A percentile compares a stretch with the other conserved stretches of the same genome.
Conservation (phyloP, 2,113 vertebrate genomes). For the Mesocricetus auratus region DNA sequence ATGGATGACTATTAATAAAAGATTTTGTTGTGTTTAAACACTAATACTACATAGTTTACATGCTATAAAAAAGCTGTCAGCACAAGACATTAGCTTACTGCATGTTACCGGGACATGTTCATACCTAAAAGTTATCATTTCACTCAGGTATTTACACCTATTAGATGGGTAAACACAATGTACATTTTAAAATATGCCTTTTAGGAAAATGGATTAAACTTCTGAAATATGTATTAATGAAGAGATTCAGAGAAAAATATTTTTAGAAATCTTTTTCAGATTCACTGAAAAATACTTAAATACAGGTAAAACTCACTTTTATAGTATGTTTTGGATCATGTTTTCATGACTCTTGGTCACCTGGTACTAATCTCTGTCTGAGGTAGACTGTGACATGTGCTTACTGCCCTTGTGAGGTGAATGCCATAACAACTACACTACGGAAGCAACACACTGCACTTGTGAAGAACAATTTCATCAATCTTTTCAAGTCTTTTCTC, state of each 20-base stretch:
- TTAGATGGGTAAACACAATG: background rate
- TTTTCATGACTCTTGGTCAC: background rate
- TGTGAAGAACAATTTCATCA: constrained; percentile 46
- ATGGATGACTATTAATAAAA: background rate
- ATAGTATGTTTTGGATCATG: background rate
- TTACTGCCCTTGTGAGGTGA: background rate
- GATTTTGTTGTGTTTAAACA: background rate
- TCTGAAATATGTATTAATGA: background rate
- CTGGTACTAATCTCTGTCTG: constrained; percentile 9
- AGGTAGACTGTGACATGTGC: constrained; percentile 5
- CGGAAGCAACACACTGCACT: background rate
- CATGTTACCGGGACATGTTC: background rate
- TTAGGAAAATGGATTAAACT: background rate
- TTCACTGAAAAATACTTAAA: background rate
- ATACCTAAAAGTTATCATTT: background rate
- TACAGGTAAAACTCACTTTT: background rate
- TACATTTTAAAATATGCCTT: background rate
- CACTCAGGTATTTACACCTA: background rate
- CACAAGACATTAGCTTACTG: background rate
- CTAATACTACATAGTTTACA: background rate
- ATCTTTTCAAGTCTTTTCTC: constrained; percentile 40
- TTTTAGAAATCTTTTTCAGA: background rate
- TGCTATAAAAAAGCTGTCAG: background rate
- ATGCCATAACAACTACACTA: too few species aligned
- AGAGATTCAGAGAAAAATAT: background rate